Base-by-base conservation (phyloP, 1,140 invertebrate species). In the Akabosia matsudoensis region DNA sequence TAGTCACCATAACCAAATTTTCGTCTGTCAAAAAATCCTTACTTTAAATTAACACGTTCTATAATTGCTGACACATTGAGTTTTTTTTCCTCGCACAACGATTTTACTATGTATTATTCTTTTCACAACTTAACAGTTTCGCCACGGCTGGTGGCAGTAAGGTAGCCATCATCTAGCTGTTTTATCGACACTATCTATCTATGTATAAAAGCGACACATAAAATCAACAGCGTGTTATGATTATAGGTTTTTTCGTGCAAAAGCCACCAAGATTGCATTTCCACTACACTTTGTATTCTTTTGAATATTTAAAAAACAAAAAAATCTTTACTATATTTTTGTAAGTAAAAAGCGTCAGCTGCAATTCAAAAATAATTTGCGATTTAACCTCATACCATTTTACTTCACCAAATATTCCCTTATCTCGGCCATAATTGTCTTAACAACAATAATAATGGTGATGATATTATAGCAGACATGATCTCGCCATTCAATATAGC, bases 41-140 rank as follows among this genome's bases (percentile, higher is more conserved):
- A 67, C 61, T 45, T 18, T 45, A 67, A 67, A 67, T 67, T 31
- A 30, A 31, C 61, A 31, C 31, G 61, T 67, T 13, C 37, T 45
- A 67, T 67, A 67, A 67, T 67, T 67, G 61, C 3, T 67, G 61
- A 67, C 61, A 67, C 61, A 67, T 28, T 30, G 28, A 28, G 54
- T 16, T 67, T 16, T 67, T 30, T 22, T 31, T 67, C 10, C 28
- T 67, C 28, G 7, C 18, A 45, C 37, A 10, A 18, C 37, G 7
- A 45, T 18, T 45, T 45, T 45, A 45, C 37, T 45, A 45, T 45
- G 18, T n/a, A n/a, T n/a, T n/a, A n/a, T n/a, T n/a, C 7, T 45
- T 18, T 45, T 45, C 18, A 45, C 37, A 45, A 45, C 18, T 7
- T 45, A n/a, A 45, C 37, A 18, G 61, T 7, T 31, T 67, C 4